phyloP scores from a whole-genome alignment of 2,113 vertebrate genomes.

The Egretta garzetta region DNA sequence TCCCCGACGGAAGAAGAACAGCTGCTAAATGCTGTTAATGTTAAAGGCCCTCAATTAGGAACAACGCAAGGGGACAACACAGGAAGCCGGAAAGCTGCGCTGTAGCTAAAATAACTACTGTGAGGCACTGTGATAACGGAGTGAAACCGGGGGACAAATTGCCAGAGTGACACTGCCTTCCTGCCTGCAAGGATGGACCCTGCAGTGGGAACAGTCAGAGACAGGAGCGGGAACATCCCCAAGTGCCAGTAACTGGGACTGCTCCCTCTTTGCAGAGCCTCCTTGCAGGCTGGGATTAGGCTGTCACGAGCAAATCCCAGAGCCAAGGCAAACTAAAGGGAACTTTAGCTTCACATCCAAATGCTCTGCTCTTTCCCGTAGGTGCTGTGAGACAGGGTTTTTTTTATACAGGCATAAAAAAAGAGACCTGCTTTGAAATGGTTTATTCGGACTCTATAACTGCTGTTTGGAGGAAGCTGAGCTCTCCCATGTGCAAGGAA shows the following conservation, averaged over 20 bases:
- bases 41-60: constrained; percentile 46
- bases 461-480: neutral
- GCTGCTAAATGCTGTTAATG: constrained; percentile 18
- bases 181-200: neutral
- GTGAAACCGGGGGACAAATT: neutral
- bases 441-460: neutral
- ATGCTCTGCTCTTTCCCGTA: neutral
- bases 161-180: neutral
- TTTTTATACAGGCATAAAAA: neutral
- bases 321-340: neutral
- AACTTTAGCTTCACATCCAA: neutral
- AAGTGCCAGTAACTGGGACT: fast-evolving
- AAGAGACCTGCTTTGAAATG: neutral
- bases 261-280: neutral
- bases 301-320: neutral
- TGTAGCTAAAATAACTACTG: constrained; percentile 52
- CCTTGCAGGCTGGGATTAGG: neutral
- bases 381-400: neutral
- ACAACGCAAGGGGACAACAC: neutral
- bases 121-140: neutral
- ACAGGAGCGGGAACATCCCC: neutral
- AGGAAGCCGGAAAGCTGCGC: constrained; percentile 48
- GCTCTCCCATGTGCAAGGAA: neutral
- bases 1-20: neutral
- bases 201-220: neutral